Evolutionary conservation across 2,113 vertebrate genomes (phyloP), one percentile per base, ranked within the genome.

Genomic region (Hemichromis elongatus): DNA sequence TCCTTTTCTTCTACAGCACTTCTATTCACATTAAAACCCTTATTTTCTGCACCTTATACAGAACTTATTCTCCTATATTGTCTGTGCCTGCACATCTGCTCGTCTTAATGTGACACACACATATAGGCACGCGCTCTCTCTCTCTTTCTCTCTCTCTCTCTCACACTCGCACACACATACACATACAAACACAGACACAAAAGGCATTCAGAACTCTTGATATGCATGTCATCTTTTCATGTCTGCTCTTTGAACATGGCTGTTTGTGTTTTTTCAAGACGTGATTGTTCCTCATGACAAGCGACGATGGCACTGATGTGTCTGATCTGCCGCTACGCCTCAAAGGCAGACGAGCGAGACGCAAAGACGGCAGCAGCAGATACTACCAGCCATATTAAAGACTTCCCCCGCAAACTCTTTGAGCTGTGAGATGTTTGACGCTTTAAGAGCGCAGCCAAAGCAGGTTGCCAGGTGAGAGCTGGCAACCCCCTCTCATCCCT

Each of bases 241-340:
- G 88, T 90, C 90, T 82, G 87, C 14, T 91, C 91, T 92, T 94
- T 94, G 93, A 94, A 92, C 93, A 81, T 57, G 85, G 90, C 90
- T 91, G 92, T 93, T 93, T 90, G 92, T 94, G 92, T 92, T 93
- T 93, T 95, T 94, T 91, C 90, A 93, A 95, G 92, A 84, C 26
- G 21, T 78, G 91, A 91, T 93, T 92, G 91, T 93, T 94, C 89
- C 82, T 79, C 33, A 3, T 91, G 93, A 91, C 93, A 91, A 88
- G 89, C 82, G 3, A 75, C 55, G 87, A 89, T 89, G 89, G 89
- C 80, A 77, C 85, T 85, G 92, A 93, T 94, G 93, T 56, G 94
- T 92, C 91, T 92, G 93, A 94, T 95, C 92, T 57, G 87, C 86
- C 50, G 81, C 88, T 68, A n/a, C 59, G 66, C 90, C 91, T 94